These are phyloP conservation scores for Lasius fuliginosus DNA, from an alignment of 2,888 invertebrate species.

Conservation along the genomic window DNA sequence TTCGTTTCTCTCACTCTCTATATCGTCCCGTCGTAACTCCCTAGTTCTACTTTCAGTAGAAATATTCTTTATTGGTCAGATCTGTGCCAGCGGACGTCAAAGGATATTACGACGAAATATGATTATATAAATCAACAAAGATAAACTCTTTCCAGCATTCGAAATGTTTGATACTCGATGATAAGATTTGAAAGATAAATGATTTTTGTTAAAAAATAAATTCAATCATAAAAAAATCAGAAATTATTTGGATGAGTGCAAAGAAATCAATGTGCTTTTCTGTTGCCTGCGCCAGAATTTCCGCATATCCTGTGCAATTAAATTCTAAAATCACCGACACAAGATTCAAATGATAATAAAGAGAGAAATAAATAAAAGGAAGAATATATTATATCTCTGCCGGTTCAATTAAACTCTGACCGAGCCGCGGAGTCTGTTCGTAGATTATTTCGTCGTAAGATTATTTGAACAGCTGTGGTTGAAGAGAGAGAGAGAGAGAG, in stretches of 20 bases:
- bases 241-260: neutral
- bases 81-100: neutral
- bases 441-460: conserved; percentile 34
- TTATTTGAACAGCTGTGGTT: conserved; percentile 50
- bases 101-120: neutral
- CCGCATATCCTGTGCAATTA: neutral
- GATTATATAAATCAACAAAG: neutral
- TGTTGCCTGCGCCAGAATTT: neutral
- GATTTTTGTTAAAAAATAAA: neutral
- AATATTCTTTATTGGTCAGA: conserved; percentile 41
- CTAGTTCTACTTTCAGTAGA: conserved; percentile 6
- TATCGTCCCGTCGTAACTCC: neutral
- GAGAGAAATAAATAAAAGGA: conserved; percentile 11
- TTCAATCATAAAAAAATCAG: neutral
- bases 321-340: conserved; percentile 22
- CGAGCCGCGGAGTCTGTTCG: conserved; percentile 21
- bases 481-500: conserved; percentile 23
- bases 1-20: conserved; percentile 9
- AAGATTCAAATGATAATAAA: conserved; percentile 36
- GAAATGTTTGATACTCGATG: neutral
- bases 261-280: neutral
- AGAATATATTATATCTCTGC: neutral
- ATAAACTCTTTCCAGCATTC: neutral
- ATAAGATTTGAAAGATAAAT: neutral
- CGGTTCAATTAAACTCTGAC: conserved; percentile 48